Evolutionary conservation across 2,113 vertebrate species (phyloP).

Genomic region (Mastomys coucha): DNA sequence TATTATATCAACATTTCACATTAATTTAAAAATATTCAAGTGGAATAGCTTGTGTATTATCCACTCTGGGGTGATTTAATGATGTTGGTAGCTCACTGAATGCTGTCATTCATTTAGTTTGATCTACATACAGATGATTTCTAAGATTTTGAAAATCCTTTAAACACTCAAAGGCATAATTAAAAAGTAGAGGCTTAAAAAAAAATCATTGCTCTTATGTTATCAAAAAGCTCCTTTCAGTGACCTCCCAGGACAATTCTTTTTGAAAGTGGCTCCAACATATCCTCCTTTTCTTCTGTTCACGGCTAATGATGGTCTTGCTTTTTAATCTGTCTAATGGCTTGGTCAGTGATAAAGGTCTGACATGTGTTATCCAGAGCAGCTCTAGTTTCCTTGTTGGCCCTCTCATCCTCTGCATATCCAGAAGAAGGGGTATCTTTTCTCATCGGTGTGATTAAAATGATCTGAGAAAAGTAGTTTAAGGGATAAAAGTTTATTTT

Average conservation of each 20-base stretch:
- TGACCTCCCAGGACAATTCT: not conserved
- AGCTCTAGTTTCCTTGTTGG: not conserved
- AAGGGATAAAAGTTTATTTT: not conserved
- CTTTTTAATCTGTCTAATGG: constrained; percentile 1
- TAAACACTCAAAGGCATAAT: not conserved
- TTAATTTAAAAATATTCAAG: constrained; percentile 44
- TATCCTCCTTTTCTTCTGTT: not conserved
- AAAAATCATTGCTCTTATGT: not conserved
- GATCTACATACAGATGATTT: constrained; percentile 27
- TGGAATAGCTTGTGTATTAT: not conserved
- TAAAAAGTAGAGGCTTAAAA: constrained; percentile 7
- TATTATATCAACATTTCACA: constrained; percentile 4
- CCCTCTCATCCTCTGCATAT: not conserved
- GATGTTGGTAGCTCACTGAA: not conserved
- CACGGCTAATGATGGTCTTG: not conserved
- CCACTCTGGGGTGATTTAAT: not conserved
- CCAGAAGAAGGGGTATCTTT: not conserved
- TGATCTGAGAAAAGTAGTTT: not conserved
- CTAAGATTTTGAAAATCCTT: constrained; percentile 48
- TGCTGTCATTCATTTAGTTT: constrained; percentile 8
- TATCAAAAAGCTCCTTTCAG: not conserved
- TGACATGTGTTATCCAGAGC: not conserved
- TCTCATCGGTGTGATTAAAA: not conserved
- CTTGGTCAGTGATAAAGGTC: not conserved
- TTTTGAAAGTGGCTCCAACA: not conserved